Evolutionary conservation across 92 coral and sea anemone genomes (phyloP), one percentile per base, ranked within the genome.

Genomic region (Bergia sp.): DNA sequence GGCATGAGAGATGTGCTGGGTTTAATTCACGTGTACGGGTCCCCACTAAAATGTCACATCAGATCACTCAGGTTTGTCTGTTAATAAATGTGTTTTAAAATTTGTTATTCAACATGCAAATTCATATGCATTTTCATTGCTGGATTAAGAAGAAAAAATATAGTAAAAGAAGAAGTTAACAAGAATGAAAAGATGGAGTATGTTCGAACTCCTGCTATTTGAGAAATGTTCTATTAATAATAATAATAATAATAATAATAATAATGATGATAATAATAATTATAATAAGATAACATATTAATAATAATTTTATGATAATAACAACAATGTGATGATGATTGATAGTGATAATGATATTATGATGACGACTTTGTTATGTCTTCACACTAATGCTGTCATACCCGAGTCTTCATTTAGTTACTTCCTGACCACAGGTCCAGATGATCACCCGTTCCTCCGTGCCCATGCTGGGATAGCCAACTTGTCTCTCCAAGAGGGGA

Each of bases 371-470:
- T 53, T 11, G 10, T 53, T 10, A 53, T 61, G 69, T 61, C 29
- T 18, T 20, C 12, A 2, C 69, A 61, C 69, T 16, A 18, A 61
- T 16, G 69, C 7, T 61, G 0, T 20, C n/a, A 4, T 18, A 61
- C 3, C 7, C 18, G 0, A 61, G 7, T 1, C 69, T 21, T 3
- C 1, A 7, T 20, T 3, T 0, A 4, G 69, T 61, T 61, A 4
- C 7, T 61, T 61, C 69, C 5, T 61, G 29, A 41, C 58, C 37
- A 61, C 79, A 97, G 99, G 97, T 2, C 94, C 96, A 44, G 93
- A 92, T 89, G 98, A 97, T 64, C 99, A 97, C 79, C 96, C 99
- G 37, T 97, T 97, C 61, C 92, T 97, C 41, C 92, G 95, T 53
- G 97, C 95, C 37, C 94, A 95, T 76, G 91, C 93, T 43, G 95